Percentiles rank a stretch among this genome's conserved stretches.
phyloP scores from a whole-genome alignment of 2,797 vertebrate genomes.

The Brotula barbata region DNA sequence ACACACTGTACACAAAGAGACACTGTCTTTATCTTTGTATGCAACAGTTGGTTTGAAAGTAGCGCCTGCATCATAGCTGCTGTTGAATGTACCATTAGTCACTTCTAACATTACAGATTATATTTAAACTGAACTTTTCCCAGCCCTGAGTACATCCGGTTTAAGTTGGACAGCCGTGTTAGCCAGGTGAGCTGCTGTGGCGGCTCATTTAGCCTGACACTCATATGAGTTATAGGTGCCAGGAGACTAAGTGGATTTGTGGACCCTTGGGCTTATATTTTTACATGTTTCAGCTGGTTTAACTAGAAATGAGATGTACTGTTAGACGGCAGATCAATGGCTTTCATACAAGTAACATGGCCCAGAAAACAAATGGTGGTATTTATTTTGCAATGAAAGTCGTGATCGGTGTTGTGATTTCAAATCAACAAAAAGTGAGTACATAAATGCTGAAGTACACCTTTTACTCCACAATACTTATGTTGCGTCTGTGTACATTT shows the following conservation, averaged over 20 bases:
- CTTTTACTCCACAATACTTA: too few species aligned
- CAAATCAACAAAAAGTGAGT: background rate
- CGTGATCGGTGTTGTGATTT: background rate
- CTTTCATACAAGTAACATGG: background rate
- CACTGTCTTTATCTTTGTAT: too few species aligned
- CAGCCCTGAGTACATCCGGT: background rate
- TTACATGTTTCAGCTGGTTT: slow-evolving; percentile 50
- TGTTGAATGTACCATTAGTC: too few species aligned
- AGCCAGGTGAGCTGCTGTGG: slow-evolving; percentile 27
- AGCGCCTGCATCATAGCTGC: too few species aligned
- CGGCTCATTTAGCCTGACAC: slow-evolving; percentile 40
- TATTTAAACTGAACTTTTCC: too few species aligned
- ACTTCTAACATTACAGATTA: too few species aligned
- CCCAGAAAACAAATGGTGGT: background rate
- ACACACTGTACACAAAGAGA: too few species aligned
- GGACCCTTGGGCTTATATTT: slow-evolving; percentile 52
- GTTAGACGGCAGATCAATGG: background rate
- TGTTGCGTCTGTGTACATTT: too few species aligned
- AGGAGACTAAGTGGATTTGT: slow-evolving; percentile 18
- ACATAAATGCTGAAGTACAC: background rate
- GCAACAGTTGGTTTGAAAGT: too few species aligned
- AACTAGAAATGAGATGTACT: slow-evolving; percentile 45
- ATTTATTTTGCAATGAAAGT: background rate
- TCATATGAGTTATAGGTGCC: slow-evolving; percentile 56
- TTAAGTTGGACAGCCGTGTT: slow-evolving; percentile 23